These are phyloP conservation scores for Sardina pilchardus DNA, from an alignment of 2,113 vertebrate genomes.

Conservation along the genomic window DNA sequence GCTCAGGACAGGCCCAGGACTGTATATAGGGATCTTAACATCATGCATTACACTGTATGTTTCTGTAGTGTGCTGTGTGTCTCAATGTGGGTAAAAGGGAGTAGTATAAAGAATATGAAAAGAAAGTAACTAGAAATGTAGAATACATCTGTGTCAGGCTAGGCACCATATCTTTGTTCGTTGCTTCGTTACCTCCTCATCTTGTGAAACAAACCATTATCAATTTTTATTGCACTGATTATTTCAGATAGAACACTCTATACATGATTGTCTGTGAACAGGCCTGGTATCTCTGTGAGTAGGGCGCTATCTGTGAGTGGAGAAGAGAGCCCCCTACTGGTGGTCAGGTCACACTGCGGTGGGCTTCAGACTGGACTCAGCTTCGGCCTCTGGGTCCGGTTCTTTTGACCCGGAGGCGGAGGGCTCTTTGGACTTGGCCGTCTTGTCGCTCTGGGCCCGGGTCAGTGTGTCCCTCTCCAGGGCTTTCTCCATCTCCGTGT, in stretches of 20 bases:
- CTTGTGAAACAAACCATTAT: neutral
- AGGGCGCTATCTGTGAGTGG: neutral
- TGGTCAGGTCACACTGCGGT: neutral
- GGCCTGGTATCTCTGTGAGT: neutral
- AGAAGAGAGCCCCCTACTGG: neutral
- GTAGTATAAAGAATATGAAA: neutral
- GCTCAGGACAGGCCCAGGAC: too few species aligned
- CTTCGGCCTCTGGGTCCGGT: slow-evolving; percentile 30
- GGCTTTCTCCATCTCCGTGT: slow-evolving; percentile 79
- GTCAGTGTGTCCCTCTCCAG: slow-evolving; percentile 70
- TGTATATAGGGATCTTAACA: neutral
- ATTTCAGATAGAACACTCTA: neutral
- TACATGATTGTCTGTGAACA: neutral
- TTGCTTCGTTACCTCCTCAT: neutral
- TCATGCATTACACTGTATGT: neutral
- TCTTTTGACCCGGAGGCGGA: slow-evolving; percentile 13
- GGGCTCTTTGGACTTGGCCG: slow-evolving; percentile 53
- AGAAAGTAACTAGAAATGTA: neutral
- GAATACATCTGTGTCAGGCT: neutral
- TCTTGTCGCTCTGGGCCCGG: slow-evolving; percentile 58
- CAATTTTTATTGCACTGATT: neutral
- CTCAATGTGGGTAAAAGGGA: neutral
- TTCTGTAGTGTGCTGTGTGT: neutral
- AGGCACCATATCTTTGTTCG: neutral
- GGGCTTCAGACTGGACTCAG: slow-evolving; percentile 20